phyloP scores from a whole-genome alignment of 2,113 vertebrate species.

The Tachuris rubrigastra region DNA sequence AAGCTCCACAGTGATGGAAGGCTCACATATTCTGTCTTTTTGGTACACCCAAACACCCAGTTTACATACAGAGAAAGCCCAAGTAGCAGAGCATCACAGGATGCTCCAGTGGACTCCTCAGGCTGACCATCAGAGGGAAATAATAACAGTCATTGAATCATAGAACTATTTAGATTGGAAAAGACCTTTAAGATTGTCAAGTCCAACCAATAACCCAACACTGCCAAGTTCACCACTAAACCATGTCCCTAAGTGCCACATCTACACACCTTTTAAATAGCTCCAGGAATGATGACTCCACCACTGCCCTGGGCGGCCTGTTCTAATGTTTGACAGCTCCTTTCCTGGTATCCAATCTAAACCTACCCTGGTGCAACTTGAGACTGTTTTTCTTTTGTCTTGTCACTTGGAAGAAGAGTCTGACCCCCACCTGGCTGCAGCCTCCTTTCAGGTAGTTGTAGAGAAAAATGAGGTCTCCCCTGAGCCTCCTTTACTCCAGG shows the following conservation, averaged over 20 bases:
- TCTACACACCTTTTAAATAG: background rate
- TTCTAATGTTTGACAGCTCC: background rate
- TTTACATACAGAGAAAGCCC: background rate
- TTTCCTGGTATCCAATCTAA: background rate
- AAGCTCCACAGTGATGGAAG: background rate
- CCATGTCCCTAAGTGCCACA: no score
- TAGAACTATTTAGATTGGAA: background rate
- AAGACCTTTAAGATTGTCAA: background rate
- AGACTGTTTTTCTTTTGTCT: background rate
- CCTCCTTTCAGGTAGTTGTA: background rate
- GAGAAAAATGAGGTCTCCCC: background rate
- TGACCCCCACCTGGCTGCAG: fast-evolving
- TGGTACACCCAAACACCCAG: no score
- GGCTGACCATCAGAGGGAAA: background rate
- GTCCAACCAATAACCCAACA: background rate
- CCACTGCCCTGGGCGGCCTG: background rate
- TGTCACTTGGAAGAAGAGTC: background rate
- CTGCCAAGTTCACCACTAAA: background rate
- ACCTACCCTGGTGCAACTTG: background rate
- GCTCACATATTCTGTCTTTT: background rate
- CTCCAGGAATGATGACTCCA: background rate
- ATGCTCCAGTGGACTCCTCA: background rate
- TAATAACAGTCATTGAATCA: background rate
- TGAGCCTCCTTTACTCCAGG: background rate
- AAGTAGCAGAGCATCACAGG: background rate